Conservation (phyloP, 2,113 vertebrate species). For the Pyxicephalus adspersus region DNA sequence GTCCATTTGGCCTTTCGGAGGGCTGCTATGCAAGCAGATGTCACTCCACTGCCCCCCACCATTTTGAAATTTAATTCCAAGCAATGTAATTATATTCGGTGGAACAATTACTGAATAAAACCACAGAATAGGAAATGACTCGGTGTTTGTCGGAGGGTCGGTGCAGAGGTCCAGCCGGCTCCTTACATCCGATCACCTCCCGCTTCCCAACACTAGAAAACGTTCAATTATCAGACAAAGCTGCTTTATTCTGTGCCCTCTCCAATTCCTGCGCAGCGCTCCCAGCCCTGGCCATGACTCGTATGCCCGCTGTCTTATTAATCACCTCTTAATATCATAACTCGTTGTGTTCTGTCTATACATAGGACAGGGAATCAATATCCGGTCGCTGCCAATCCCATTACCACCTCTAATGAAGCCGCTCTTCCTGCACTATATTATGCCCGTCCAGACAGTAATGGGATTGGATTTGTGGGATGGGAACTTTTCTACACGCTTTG, state of each 20-base stretch:
- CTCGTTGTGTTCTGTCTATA: background rate
- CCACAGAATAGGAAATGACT: background rate
- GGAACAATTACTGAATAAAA: background rate
- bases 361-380: slow-evolving; percentile 31
- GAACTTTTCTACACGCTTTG: background rate
- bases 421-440: slow-evolving; percentile 36
- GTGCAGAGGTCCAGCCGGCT: background rate
- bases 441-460: background rate
- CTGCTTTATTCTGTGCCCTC: background rate
- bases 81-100: no score
- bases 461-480: slow-evolving; percentile 16
- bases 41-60: no score
- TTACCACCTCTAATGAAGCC: slow-evolving; percentile 33
- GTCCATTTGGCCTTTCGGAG: no score
- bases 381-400: slow-evolving; percentile 6
- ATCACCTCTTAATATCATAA: slow-evolving; percentile 42
- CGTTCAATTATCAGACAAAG: background rate
- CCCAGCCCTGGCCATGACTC: background rate
- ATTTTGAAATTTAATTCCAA: no score
- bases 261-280: background rate
- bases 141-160: background rate
- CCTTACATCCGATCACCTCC: background rate
- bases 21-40: no score
- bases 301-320: slow-evolving; percentile 15
- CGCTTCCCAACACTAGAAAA: background rate